phyloP scores from a whole-genome alignment of 1,140 invertebrate genomes.

The Bombus soroeensis region DNA sequence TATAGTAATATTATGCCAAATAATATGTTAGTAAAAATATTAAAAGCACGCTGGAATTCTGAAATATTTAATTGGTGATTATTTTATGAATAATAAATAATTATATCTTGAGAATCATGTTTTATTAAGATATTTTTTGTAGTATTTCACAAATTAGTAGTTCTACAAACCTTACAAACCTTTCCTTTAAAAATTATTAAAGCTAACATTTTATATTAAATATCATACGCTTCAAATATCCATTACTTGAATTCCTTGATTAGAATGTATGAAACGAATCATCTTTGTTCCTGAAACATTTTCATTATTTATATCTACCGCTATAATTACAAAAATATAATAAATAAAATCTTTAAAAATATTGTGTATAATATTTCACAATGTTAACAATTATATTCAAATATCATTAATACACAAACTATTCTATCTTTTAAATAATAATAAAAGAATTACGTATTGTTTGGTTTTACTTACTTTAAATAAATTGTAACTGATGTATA shows the following conservation, averaged over 20 bases:
- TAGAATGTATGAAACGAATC: constrained; percentile 35
- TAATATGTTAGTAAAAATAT: constrained; percentile 3
- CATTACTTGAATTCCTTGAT: constrained; percentile 43
- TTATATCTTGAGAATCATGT: neutral
- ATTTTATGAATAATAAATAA: constrained; percentile 27
- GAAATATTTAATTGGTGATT: constrained; percentile 18
- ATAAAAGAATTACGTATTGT: neutral
- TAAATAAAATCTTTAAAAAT: neutral
- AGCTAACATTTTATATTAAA: neutral
- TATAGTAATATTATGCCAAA: neutral
- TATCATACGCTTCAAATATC: constrained; percentile 18
- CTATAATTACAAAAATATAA: constrained; percentile 21
- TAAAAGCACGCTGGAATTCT: neutral
- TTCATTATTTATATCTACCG: constrained; percentile 16
- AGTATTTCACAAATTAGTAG: neutral
- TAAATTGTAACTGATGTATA: constrained; percentile 15
- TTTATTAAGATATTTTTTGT: neutral
- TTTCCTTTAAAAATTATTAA: neutral
- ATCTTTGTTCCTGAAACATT: constrained; percentile 63
- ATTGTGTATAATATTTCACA: neutral
- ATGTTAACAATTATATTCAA: neutral
- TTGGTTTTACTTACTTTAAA: constrained; percentile 22
- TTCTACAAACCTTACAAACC: constrained; percentile 46
- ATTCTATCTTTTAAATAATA: constrained; percentile 4
- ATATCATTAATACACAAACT: neutral